phyloP scores from a whole-genome alignment of 2,888 invertebrate species.

The Conomelus anceps region DNA sequence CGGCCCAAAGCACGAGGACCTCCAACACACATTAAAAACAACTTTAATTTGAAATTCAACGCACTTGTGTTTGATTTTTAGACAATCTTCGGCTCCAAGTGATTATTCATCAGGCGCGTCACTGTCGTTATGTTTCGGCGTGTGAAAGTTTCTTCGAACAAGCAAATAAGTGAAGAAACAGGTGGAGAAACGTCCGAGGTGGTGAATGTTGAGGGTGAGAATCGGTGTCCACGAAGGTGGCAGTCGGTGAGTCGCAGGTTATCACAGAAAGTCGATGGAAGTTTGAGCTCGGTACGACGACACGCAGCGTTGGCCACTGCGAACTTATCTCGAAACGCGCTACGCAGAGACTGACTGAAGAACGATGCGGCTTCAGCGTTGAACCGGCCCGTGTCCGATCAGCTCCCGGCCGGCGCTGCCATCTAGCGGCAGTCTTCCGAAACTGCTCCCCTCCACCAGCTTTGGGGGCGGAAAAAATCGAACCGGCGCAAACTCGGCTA shows the following conservation, averaged over 20 bases:
- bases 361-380: background rate
- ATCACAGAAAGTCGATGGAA: conserved; percentile 7
- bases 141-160: background rate
- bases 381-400: background rate
- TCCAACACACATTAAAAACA: background rate
- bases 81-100: background rate
- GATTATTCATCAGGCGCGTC: background rate
- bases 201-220: background rate
- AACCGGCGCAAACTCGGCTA: conserved; percentile 28
- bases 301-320: background rate
- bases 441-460: background rate
- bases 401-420: conserved; percentile 1
- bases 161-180: background rate
- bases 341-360: conserved; percentile 9
- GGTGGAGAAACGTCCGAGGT: background rate
- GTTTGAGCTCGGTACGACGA: background rate
- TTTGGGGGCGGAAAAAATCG: conserved; percentile 23
- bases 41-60: background rate
- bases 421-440: background rate
- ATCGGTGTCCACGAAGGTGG: background rate
- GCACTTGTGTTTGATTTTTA: background rate
- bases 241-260: background rate
- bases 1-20: background rate
- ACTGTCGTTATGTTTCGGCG: background rate
- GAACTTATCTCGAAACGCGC: conserved; percentile 3